These are phyloP conservation scores for Sinelater perroti DNA, from an alignment of 2,888 invertebrate genomes.

Conservation along the genomic window DNA sequence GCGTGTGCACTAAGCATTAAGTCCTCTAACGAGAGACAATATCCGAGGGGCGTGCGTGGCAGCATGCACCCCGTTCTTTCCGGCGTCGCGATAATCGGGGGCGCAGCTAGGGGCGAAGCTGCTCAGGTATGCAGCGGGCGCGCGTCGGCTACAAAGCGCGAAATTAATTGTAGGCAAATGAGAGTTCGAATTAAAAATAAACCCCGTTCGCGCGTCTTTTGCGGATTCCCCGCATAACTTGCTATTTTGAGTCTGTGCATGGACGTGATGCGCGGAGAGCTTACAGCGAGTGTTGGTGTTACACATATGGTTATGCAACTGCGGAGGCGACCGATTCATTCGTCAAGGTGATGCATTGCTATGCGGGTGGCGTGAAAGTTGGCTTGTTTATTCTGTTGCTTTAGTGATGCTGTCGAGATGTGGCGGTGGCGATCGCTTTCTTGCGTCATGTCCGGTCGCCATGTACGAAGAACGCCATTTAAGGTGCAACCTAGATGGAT, in stretches of 20 bases:
- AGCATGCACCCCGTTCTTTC: too few species aligned
- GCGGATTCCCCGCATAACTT: constrained; percentile 37
- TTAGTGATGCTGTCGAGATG: constrained; percentile 16
- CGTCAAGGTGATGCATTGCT: constrained; percentile 40
- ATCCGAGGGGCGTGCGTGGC: constrained; percentile 13
- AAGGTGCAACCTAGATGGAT: too few species aligned
- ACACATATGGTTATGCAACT: constrained; percentile 43
- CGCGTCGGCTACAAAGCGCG: too few species aligned
- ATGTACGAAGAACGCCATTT: too few species aligned
- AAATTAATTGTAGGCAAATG: constrained; percentile 34
- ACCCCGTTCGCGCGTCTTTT: constrained; percentile 26
- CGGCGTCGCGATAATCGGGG: too few species aligned
- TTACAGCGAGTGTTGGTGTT: constrained; percentile 36
- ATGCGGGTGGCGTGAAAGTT: constrained; percentile 42
- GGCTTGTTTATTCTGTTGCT: constrained; percentile 26
- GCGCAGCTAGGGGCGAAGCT: too few species aligned
- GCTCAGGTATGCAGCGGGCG: too few species aligned
- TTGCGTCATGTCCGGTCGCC: constrained; percentile 19
- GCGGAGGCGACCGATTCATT: constrained; percentile 38
- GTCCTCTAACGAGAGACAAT: constrained; percentile 21
- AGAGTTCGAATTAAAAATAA: constrained; percentile 36
- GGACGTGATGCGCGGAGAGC: constrained; percentile 21
- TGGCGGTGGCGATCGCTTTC: constrained; percentile 12
- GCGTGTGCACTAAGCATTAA: constrained; percentile 21
- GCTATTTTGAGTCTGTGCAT: constrained; percentile 30